Evolutionary conservation across 2,888 invertebrate species (phyloP).

Genomic region (Ophraella communa): DNA sequence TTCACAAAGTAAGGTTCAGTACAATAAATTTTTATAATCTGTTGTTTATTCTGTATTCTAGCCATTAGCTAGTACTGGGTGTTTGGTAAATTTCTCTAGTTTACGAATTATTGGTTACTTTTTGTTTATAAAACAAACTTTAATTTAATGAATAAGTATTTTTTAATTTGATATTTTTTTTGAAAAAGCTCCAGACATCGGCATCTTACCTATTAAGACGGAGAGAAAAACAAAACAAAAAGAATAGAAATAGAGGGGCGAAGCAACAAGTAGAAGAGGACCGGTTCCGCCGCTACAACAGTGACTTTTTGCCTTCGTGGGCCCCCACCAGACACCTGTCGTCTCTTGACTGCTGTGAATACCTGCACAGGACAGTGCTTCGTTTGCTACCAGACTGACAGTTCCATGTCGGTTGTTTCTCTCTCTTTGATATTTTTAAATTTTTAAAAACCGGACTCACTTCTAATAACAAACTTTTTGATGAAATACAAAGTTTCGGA

Average conservation of each 20-base stretch:
- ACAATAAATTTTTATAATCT: too few relatives aligned
- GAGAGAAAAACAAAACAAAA: conserved; percentile 11
- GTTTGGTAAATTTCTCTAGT: too few relatives aligned
- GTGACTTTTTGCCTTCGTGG: conserved; percentile 33
- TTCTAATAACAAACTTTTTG: neutral
- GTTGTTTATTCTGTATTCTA: too few relatives aligned
- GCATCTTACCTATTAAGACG: conserved; percentile 10
- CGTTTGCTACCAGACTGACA: conserved; percentile 34
- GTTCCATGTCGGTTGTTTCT: conserved; percentile 17
- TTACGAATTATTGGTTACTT: too few relatives aligned
- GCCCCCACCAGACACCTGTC: conserved; percentile 33
- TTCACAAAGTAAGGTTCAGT: too few relatives aligned
- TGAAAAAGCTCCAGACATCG: conserved; percentile 10
- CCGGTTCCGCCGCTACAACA: conserved; percentile 25
- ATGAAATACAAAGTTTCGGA: neutral
- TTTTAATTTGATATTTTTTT: neutral
- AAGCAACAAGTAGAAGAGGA: conserved; percentile 21
- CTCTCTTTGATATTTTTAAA: neutral
- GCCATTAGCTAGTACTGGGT: too few relatives aligned
- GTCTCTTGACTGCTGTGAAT: conserved; percentile 28
- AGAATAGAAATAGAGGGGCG: conserved; percentile 14
- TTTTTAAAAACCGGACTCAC: neutral
- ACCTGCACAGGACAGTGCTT: conserved; percentile 34
- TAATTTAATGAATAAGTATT: too few relatives aligned
- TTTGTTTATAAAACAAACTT: too few relatives aligned